A percentile compares a stretch with the other conserved stretches of the same genome.
phyloP scores from a whole-genome alignment of 2,888 invertebrate genomes.

The Drosophila trichaetosa region DNA sequence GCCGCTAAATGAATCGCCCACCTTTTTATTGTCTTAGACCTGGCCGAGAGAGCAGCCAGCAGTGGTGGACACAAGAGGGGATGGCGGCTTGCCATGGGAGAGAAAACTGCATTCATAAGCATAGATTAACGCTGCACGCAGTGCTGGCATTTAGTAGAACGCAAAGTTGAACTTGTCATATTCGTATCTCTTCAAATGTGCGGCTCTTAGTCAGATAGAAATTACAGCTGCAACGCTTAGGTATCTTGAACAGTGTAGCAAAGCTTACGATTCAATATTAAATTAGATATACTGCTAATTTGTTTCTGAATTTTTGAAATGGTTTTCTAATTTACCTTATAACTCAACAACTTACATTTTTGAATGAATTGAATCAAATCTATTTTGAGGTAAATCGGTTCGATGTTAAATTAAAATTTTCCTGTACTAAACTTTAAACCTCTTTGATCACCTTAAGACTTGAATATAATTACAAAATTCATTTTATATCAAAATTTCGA shows the following conservation, averaged over 20 bases:
- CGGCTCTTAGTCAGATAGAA: slow-evolving; percentile 58
- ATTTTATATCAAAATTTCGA: neutral
- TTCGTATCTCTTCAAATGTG: slow-evolving; percentile 77
- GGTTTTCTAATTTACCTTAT: neutral
- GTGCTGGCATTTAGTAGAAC: slow-evolving; percentile 71
- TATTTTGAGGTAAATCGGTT: neutral
- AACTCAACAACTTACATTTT: neutral
- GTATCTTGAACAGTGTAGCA: slow-evolving; percentile 39
- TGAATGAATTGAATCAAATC: neutral
- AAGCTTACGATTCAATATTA: neutral
- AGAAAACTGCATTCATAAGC: slow-evolving; percentile 48
- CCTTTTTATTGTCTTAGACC: slow-evolving; percentile 70
- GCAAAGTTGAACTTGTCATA: slow-evolving; percentile 76
- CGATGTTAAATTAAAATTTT: neutral
- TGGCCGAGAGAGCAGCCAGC: slow-evolving; percentile 20
- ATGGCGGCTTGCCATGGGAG: neutral
- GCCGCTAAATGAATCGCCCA: slow-evolving; percentile 75
- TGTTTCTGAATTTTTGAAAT: neutral
- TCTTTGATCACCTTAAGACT: neutral
- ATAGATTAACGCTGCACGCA: slow-evolving; percentile 61
- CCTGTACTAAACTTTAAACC: neutral
- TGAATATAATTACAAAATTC: neutral
- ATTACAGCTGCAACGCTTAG: slow-evolving; percentile 28
- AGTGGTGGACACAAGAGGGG: neutral
- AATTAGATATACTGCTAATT: neutral